Evolutionary conservation across 2,888 invertebrate species (phyloP), one percentile per base, ranked within the genome.

Genomic region (Eristalis pertinax): DNA sequence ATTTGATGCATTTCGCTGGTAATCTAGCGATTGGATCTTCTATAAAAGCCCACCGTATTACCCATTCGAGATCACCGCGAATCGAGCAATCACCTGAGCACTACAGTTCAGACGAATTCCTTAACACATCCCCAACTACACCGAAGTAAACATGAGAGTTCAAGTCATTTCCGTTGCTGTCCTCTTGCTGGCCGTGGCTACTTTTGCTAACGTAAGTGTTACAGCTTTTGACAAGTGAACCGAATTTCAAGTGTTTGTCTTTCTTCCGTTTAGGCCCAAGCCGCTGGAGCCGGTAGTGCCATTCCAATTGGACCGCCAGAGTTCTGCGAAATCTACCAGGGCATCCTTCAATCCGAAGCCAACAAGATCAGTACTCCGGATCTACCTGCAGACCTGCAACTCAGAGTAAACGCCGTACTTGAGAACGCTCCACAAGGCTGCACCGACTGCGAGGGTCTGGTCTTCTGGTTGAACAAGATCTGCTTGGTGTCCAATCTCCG

Each of bases 391-490:
- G 86, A 86, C n/a, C 78, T 86, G 1, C 26, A 67, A 26, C 2
- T 75, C 11, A 69, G 69, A 26, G 19, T 86, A 11, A 56, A n/a
- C n/a, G 65, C 1, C 1, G 75, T 86, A 0, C 2, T 83, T 0
- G 22, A 29, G 2, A 72, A 67, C 38, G 13, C 75, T 8, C 32
- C 50, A 1, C 22, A 8, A 2, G 63, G 67, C 26, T 86, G 86
- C 24, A 4, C 43, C n/a, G 29, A 41, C 22, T 86, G 86, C 29
- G 86, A 86, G 0, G 67, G 70, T 2, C 32, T 83, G 22, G 15
- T 79, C 26, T 4, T 86, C 70, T 86, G 86, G 86, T 56, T 41
- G 15, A 79, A 70, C 11, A 86, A 86, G 62, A 8, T 86, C 26
- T 86, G 86, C 15, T 38, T 79, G 8, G 75, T 83, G 8, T 26